Conservation (phyloP, 2,113 vertebrate species). For the Channa argus region DNA sequence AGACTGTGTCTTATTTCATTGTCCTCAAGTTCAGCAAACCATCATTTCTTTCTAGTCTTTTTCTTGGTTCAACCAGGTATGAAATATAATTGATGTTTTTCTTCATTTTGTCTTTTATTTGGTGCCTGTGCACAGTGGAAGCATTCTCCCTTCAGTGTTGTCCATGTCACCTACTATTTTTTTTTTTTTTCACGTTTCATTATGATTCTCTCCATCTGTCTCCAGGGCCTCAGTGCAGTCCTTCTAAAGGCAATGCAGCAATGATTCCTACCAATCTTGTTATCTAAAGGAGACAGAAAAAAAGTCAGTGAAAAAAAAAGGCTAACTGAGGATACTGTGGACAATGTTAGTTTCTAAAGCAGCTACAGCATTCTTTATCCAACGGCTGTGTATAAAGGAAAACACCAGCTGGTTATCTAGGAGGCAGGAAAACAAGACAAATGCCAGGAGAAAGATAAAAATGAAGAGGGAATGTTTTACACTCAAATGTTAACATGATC, state of each 20-base stretch:
- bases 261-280: constrained; percentile 84
- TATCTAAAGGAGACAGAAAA: constrained; percentile 87
- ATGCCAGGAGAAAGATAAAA: constrained; percentile 14
- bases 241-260: constrained; percentile 93
- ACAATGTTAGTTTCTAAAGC: constrained; percentile 14
- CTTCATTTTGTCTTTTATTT: constrained; percentile 88
- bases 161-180: constrained; percentile 52
- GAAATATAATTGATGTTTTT: constrained; percentile 80
- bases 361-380: constrained; percentile 12
- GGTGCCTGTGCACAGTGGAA: constrained; percentile 95
- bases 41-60: constrained; percentile 55
- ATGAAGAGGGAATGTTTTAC: constrained; percentile 10
- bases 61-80: constrained; percentile 84
- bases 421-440: constrained; percentile 33
- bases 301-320: constrained; percentile 50
- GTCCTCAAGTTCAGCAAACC: constrained; percentile 74
- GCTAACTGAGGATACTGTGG: constrained; percentile 9
- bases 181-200: constrained; percentile 35
- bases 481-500: constrained; percentile 3
- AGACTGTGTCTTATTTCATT: constrained; percentile 87
- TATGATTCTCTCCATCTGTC: constrained; percentile 48
- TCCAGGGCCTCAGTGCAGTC: constrained; percentile 86
- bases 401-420: constrained; percentile 22
- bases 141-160: constrained; percentile 82
- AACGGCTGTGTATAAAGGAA: constrained; percentile 1